Conservation (phyloP, 2,888 invertebrate genomes). For the Cosmopolites sordidus region DNA sequence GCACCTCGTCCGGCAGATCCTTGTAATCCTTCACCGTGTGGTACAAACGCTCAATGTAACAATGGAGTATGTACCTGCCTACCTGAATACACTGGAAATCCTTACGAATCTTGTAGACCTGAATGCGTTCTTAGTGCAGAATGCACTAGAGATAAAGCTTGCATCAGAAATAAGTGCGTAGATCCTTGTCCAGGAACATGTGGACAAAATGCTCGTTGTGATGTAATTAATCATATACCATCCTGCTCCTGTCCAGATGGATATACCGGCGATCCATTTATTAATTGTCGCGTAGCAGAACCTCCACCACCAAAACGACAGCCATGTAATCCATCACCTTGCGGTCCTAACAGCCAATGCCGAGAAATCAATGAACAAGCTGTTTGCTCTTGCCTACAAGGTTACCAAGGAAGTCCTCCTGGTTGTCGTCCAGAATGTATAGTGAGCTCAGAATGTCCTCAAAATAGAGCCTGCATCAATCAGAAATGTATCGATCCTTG, state of each 20-base stretch:
- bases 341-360: conserved; percentile 56
- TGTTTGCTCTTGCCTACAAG: conserved; percentile 52
- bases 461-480: conserved; percentile 51
- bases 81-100: conserved; percentile 63
- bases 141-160: conserved; percentile 61
- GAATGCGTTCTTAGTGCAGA: conserved; percentile 67
- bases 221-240: conserved; percentile 67
- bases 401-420: conserved; percentile 55
- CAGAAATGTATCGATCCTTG: conserved; percentile 57
- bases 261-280: conserved; percentile 59
- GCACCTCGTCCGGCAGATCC: conserved; percentile 52
- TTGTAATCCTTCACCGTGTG: conserved; percentile 73
- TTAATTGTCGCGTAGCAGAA: conserved; percentile 38
- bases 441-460: conserved; percentile 53
- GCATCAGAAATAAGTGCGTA: conserved; percentile 62
- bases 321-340: conserved; percentile 52
- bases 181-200: conserved; percentile 71
- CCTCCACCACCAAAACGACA: conserved; percentile 36
- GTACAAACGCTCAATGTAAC: conserved; percentile 64
- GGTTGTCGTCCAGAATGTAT: conserved; percentile 54
- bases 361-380: conserved; percentile 50
- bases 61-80: conserved; percentile 61
- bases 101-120: conserved; percentile 64
- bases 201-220: conserved; percentile 65
- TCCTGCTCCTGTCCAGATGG: conserved; percentile 67